Base-by-base conservation (phyloP, 2,888 invertebrate genomes). In the Eilema caniola region DNA sequence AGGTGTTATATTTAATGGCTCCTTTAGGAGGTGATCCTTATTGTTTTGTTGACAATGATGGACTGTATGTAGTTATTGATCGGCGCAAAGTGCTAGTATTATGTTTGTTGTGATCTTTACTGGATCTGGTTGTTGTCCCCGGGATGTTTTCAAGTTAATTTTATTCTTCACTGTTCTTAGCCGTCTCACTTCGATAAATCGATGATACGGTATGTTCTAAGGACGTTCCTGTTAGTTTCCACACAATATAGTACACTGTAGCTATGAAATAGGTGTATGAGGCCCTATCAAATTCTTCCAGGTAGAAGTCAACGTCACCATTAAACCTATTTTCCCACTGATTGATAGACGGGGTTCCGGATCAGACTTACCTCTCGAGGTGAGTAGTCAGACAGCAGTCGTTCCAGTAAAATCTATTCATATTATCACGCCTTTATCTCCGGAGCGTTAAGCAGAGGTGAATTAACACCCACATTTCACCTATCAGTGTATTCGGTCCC, bases 1-100 rank as follows among this genome's bases (percentile, higher is more conserved):
- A 94, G 91, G 92, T 94, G 92, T 92, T 93, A 87, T 92, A 83
- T 92, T 90, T 92, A 91, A 95, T 91, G 89, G 91, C 94, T 95
- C 85, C 94, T 94, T 92, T 95, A 86, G 93, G 90, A 93, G 93
- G 89, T 89, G 79, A 80, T 83, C 79, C 85, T 88, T 86, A 89
- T 91, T 93, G 90, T 92, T 86, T 76, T 78, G 79, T 80, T 88
- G 87, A 91, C 91, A 92, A 86, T 91, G 89, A 92, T 93, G 89
- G 86, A 90, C 84, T 86, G 80, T 80, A 78, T 83, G 74, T 76
- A 77, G 72, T 71, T 72, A 73, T 76, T 41, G 74, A 85, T 84
- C 80, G 70, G 67, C 80, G 82, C 84, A 73, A 80, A 80, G 77
- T 59, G 24, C 53, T 64, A 12, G 20, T 47, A 56, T 25, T 66